These are phyloP conservation scores for Plagiodera versicolora DNA, from an alignment of 2,888 invertebrate genomes.

Conservation along the genomic window DNA sequence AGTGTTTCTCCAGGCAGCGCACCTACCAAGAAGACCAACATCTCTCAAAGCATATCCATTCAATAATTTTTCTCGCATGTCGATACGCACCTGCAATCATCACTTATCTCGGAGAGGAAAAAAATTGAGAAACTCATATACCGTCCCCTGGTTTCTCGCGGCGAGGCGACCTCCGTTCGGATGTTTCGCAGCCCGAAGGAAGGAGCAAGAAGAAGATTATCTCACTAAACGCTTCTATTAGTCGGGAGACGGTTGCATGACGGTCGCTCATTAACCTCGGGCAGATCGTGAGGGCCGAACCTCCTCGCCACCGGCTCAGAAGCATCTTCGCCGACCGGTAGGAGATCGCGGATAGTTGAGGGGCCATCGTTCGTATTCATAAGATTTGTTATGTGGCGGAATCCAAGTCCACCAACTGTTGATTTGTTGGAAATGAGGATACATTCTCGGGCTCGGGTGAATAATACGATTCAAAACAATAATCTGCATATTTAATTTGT, in stretches of 20 bases:
- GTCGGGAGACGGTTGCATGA: constrained; percentile 33
- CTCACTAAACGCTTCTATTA: constrained; percentile 35
- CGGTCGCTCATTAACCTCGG: constrained; percentile 33
- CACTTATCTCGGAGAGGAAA: background rate
- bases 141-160: background rate
- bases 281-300: constrained; percentile 35
- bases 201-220: constrained; percentile 17
- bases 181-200: constrained; percentile 11
- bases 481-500: too few relatives aligned
- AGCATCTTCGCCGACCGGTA: constrained; percentile 21
- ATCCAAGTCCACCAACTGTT: too few relatives aligned
- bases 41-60: background rate
- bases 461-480: too few relatives aligned
- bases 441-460: too few relatives aligned
- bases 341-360: constrained; percentile 4
- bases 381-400: background rate
- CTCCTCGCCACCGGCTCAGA: constrained; percentile 35
- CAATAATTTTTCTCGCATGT: background rate
- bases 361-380: background rate
- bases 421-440: too few relatives aligned
- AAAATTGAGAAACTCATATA: background rate
- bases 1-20: background rate
- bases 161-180: constrained; percentile 8
- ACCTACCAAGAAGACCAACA: background rate
- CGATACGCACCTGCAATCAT: background rate